Evolutionary conservation across 1,140 invertebrate species (phyloP).

Genomic region (Magallana gigas): DNA sequence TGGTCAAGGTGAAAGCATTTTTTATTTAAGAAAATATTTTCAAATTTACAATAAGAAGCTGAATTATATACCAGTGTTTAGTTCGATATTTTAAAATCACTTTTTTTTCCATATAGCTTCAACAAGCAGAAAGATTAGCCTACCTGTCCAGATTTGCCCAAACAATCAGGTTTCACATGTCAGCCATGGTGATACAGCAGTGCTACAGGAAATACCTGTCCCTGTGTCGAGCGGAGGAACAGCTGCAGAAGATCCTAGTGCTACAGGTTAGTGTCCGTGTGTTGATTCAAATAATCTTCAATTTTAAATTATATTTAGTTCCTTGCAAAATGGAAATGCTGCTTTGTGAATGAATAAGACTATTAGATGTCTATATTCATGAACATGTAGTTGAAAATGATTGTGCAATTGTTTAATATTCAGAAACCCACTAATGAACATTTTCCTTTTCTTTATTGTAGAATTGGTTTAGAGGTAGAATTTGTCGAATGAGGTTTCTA

Average conservation of each 20-base stretch:
- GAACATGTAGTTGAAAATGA: too few relatives aligned
- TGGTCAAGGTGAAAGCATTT: not conserved
- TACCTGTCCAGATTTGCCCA: constrained; percentile 50
- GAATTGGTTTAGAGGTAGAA: constrained; percentile 61
- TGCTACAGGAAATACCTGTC: constrained; percentile 59
- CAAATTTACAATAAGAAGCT: too few relatives aligned
- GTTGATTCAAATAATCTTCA: too few relatives aligned
- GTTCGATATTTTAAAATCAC: not conserved
- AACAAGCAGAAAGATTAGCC: constrained; percentile 38
- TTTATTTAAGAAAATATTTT: too few relatives aligned
- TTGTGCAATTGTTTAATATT: not conserved
- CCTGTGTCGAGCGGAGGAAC: constrained; percentile 58
- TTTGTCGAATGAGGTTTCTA: constrained; percentile 57
- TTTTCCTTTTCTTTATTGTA: constrained; percentile 48
- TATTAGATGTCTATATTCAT: too few relatives aligned
- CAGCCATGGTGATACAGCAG: constrained; percentile 67
- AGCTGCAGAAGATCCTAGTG: constrained; percentile 58
- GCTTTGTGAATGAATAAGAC: too few relatives aligned
- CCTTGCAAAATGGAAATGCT: too few relatives aligned
- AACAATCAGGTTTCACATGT: constrained; percentile 54
- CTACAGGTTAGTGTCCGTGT: constrained; percentile 64
- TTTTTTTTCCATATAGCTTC: constrained; percentile 36
- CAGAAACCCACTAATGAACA: too few relatives aligned
- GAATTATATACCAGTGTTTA: too few relatives aligned
- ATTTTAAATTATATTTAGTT: too few relatives aligned